Percentiles rank a stretch among this genome's conserved stretches.
Evolutionary conservation across 2,113 vertebrate species (phyloP).

Genomic region (Scophthalmus maximus): DNA sequence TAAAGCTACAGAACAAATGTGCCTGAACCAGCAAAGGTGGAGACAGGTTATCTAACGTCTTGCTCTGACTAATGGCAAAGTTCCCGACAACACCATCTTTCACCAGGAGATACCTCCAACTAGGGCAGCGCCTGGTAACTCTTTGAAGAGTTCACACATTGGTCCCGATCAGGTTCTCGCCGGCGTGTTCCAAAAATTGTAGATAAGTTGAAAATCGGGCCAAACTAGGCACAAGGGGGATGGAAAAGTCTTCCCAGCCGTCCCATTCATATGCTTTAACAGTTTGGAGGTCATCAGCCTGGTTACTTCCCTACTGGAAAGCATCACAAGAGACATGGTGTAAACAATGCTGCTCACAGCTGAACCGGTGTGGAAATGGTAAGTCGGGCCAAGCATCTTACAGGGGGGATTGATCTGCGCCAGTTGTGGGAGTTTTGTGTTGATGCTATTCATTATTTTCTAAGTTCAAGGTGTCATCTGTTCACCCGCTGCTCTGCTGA

Average conservation of each 20-base stretch:
- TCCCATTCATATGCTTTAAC: slow-evolving; percentile 32
- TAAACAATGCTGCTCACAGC: background rate
- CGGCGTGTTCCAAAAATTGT: no score
- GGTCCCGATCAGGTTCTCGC: no score
- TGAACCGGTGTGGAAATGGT: slow-evolving; percentile 15
- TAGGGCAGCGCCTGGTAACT: no score
- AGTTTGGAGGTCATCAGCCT: slow-evolving; percentile 45
- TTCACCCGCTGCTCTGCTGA: background rate
- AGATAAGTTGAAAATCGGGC: no score
- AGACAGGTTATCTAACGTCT: slow-evolving; percentile 4
- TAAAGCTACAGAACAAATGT: slow-evolving; percentile 46
- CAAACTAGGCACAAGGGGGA: no score
- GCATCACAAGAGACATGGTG: background rate
- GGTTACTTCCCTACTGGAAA: slow-evolving; percentile 24
- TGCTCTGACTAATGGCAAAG: background rate
- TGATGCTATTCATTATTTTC: slow-evolving; percentile 9
- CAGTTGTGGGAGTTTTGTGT: background rate
- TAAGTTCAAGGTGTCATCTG: background rate
- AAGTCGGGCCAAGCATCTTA: background rate
- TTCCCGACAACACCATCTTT: no score
- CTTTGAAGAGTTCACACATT: no score
- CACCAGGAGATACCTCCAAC: no score
- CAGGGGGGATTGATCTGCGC: slow-evolving; percentile 6
- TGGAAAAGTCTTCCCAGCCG: background rate
- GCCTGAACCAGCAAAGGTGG: slow-evolving; percentile 32